A percentile compares a stretch with the other conserved stretches of the same genome.
phyloP scores from a whole-genome alignment of 2,888 invertebrate species.

The Antheraea yamamai region DNA sequence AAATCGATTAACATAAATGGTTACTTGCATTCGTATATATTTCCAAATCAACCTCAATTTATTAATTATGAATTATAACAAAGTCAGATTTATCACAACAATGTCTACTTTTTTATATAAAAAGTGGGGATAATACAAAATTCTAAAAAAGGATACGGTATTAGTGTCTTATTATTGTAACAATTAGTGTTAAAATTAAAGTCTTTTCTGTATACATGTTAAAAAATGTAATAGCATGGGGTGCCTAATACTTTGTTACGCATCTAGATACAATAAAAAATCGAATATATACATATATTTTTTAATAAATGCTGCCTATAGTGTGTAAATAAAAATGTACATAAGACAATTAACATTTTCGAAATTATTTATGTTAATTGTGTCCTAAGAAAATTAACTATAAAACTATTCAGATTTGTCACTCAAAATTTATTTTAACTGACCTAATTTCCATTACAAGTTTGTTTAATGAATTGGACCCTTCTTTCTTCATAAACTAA shows the following conservation, averaged over 20 bases:
- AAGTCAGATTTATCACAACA: neutral
- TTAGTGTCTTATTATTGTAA: neutral
- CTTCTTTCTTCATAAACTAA: neutral
- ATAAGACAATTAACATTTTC: too few relatives aligned
- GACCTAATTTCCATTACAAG: neutral
- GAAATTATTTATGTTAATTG: too few relatives aligned
- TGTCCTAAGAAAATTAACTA: too few relatives aligned
- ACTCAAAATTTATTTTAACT: constrained; percentile 2
- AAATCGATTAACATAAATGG: neutral
- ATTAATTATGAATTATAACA: neutral
- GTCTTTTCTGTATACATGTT: neutral
- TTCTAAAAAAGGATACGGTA: neutral
- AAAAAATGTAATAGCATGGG: neutral
- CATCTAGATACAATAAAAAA: neutral
- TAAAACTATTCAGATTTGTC: neutral
- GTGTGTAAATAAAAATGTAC: neutral
- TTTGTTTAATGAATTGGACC: neutral
- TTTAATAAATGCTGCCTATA: neutral
- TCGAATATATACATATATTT: neutral
- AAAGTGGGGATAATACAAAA: neutral
- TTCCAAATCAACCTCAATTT: neutral
- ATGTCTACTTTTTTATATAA: neutral
- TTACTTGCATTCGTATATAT: neutral
- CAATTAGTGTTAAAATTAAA: neutral
- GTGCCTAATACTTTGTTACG: neutral